Base-by-base conservation (phyloP, 2,113 vertebrate genomes). In the Chauna torquata region DNA sequence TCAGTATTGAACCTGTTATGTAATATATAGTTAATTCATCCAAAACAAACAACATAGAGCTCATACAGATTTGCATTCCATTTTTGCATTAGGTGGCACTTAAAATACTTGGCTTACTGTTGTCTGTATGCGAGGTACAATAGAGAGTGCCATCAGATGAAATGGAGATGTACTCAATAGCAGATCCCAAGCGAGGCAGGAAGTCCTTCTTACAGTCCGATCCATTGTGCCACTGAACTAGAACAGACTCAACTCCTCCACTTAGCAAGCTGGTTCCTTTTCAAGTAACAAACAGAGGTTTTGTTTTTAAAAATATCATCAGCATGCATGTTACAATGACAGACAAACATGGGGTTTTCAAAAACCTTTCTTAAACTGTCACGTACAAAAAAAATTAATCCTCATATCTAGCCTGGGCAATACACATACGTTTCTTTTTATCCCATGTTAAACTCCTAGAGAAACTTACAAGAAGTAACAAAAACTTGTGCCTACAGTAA, bases 191-290 rank as follows among this genome's bases (percentile, higher is more conserved):
- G 6, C 99, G 99, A 13, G 99, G 99, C 49, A 99, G 98, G 88
- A 99, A 99, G 94, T 99, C 99, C 92, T 97, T 98, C 92, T 98
- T 98, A 64, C 94, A 97, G 30, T 98, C 98, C 1, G 98, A 97
- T 5, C 96, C 97, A 44, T 98, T 98, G 7, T 97, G 97, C 99
- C 99, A 99, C 94, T 99, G 98, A 34, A 99, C 98, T 1, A 99
- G 98, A 25, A 99, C 99, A 1, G 99, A 98, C 86, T 99, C 99
- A 4, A 98, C 85, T 18, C 99, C 99, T 2, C 99, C 99, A 15
- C 99, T 99, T 97, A 99, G 96, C 83, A 99, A 95, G 87, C 98
- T 98, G 65, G 97, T 98, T 76, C 99, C 99, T 99, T 96, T 70
- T 32, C 12, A 83, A 5, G 71, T 15, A 92, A 91, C 2, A 91